A percentile compares a stretch with the other conserved stretches of the same genome.
phyloP scores from a whole-genome alignment of 2,888 invertebrate genomes.

The Dynastes maya region DNA sequence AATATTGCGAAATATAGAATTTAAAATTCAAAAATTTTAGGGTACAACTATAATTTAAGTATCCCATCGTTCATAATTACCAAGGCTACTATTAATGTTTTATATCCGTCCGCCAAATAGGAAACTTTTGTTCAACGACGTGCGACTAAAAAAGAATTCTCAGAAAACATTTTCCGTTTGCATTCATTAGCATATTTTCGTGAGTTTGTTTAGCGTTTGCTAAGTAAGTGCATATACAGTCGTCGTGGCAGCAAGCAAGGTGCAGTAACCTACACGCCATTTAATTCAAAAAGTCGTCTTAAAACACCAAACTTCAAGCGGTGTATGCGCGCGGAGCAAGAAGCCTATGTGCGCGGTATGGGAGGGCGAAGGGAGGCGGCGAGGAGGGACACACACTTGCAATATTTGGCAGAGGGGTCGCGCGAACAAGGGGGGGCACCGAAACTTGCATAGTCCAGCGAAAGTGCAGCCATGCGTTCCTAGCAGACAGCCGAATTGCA shows the following conservation, averaged over 20 bases:
- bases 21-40: conserved; percentile 1
- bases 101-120: conserved; percentile 15
- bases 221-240: conserved; percentile 19
- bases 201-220: conserved; percentile 43
- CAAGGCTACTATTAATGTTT: conserved; percentile 13
- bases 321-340: conserved; percentile 30
- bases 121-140: conserved; percentile 36
- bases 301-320: conserved; percentile 38
- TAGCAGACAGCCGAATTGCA: conserved; percentile 71
- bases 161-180: conserved; percentile 36
- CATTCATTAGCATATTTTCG: conserved; percentile 44
- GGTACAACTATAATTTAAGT: background rate
- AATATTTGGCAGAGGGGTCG: conserved; percentile 60
- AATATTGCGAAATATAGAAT: too few species aligned
- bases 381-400: conserved; percentile 55
- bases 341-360: conserved; percentile 48
- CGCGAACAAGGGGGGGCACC: conserved; percentile 54
- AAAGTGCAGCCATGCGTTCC: conserved; percentile 72
- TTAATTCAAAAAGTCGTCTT: conserved; percentile 44
- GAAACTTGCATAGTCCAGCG: conserved; percentile 68
- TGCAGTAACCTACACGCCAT: conserved; percentile 40
- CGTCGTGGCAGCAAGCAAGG: conserved; percentile 37
- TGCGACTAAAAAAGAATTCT: conserved; percentile 35
- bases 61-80: background rate
- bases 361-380: conserved; percentile 47